Percentiles rank a stretch among this genome's conserved stretches.
These are phyloP conservation scores for Holotrichia oblita DNA, from an alignment of 1,140 invertebrate genomes.

Conservation along the genomic window DNA sequence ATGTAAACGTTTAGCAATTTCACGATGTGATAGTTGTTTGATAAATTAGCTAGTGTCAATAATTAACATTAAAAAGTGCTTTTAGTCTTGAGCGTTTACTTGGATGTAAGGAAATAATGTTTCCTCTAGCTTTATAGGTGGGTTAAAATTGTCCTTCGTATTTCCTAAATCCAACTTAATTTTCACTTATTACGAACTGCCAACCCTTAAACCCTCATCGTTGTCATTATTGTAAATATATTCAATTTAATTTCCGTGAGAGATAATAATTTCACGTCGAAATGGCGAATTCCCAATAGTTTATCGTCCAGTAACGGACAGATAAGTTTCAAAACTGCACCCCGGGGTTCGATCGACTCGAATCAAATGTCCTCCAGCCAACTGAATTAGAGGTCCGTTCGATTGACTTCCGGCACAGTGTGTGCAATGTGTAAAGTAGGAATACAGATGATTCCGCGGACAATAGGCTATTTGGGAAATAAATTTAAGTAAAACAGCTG, in stretches of 20 bases:
- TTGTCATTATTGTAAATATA: not conserved
- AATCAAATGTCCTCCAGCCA: not conserved
- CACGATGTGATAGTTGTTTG: not conserved
- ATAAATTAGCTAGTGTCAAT: not conserved
- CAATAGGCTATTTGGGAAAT: constrained; percentile 22
- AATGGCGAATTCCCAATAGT: constrained; percentile 17
- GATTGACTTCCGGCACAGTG: not conserved
- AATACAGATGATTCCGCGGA: not conserved
- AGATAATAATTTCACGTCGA: constrained; percentile 11
- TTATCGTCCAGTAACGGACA: constrained; percentile 24
- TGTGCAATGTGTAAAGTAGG: not conserved
- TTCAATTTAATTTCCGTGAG: constrained; percentile 25
- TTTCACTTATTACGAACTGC: not conserved
- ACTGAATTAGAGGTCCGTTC: not conserved
- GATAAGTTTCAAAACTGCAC: constrained; percentile 34
- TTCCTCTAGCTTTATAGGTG: no score
- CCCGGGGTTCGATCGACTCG: constrained; percentile 6
- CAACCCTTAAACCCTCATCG: not conserved
- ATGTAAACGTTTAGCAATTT: constrained; percentile 21
- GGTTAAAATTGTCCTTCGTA: not conserved
- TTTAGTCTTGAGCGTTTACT: no score
- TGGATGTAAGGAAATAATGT: no score
- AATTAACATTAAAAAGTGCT: no score
- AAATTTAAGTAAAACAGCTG: constrained; percentile 24
- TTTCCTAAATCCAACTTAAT: no score